Base-by-base conservation (phyloP, 1,140 invertebrate species). In the Pygmarrhopalites habei region DNA sequence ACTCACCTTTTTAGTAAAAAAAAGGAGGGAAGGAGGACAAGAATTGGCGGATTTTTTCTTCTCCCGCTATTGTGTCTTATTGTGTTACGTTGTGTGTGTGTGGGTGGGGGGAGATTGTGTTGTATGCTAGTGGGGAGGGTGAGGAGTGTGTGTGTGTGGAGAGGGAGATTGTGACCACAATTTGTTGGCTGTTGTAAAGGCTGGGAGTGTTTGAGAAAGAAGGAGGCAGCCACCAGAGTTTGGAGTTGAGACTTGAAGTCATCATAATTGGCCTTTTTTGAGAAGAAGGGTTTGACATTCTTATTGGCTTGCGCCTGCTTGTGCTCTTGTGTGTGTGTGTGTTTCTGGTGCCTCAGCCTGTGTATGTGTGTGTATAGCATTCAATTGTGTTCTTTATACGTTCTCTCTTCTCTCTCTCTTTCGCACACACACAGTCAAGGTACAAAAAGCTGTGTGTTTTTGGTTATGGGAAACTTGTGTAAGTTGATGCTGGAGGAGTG, bases 201-300 rank as follows among this genome's bases (percentile, higher is more conserved):
- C 29, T 56, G 29, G 15, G 53, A 35, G 53, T 56, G 53, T 56
- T 56, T 56, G 53, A 17, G 32, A 25, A 56, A 35, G 21, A 28
- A 32, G 53, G n/a, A 51, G 47, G 32, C 23, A 32, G 49, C 21
- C 21, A 26, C 47, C 14, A 41, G 51, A 28, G 26, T 56, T 39
- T 39, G 32, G 59, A 61, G 43, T 28, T 51, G 52, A 57, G 29
- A 57, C 58, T 66, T 61, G 30, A 66, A 66, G 60, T 62, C 47
- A 58, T 62, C 47, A 43, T 60, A 62, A 62, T 66, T 62, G 60
- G 46, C 55, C 49, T 66, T 66, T 29, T 26, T 49, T 32, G 55
- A 41, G 44, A 62, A 57, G 55, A 59, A 66, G 59, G 65, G 58
- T 56, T 66, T 62, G 60, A 66, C 60, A 66, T 66, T 62, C 65